Conservation (phyloP, 2,113 vertebrate species). For the Oxyruncus cristatus region DNA sequence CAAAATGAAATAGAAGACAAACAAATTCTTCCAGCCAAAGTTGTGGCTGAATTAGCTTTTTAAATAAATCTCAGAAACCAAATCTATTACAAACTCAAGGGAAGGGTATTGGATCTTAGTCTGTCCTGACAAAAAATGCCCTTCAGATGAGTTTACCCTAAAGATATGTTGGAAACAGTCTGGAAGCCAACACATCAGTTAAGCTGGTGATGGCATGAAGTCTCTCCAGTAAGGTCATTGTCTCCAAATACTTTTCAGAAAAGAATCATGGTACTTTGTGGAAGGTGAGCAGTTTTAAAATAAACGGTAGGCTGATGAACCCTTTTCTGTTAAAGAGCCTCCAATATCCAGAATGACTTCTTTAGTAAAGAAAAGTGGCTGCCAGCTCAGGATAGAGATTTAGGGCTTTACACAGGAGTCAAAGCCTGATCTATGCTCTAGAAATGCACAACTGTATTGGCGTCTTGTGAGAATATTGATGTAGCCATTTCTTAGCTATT, state of each 20-base stretch:
- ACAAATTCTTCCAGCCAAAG: background rate
- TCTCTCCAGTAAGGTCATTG: background rate
- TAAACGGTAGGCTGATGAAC: background rate
- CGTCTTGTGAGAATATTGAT: background rate
- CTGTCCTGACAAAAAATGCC: background rate
- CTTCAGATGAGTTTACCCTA: background rate
- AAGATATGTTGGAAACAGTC: background rate
- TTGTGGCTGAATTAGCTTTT: background rate
- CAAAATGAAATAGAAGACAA: background rate
- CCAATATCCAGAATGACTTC: background rate
- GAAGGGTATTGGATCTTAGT: background rate
- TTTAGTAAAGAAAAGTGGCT: background rate
- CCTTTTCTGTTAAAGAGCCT: background rate
- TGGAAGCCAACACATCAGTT: background rate
- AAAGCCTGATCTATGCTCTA: background rate
- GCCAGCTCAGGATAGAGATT: background rate
- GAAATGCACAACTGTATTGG: background rate
- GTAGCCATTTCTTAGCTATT: background rate
- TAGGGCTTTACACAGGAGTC: background rate
- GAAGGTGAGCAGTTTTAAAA: background rate
- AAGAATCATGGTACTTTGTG: background rate
- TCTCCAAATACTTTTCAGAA: background rate
- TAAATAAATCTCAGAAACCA: background rate
- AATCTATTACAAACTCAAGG: background rate
- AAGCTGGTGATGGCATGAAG: background rate